Conservation (phyloP, 1,140 invertebrate species). For the Aphaenogaster ashmeadi region DNA sequence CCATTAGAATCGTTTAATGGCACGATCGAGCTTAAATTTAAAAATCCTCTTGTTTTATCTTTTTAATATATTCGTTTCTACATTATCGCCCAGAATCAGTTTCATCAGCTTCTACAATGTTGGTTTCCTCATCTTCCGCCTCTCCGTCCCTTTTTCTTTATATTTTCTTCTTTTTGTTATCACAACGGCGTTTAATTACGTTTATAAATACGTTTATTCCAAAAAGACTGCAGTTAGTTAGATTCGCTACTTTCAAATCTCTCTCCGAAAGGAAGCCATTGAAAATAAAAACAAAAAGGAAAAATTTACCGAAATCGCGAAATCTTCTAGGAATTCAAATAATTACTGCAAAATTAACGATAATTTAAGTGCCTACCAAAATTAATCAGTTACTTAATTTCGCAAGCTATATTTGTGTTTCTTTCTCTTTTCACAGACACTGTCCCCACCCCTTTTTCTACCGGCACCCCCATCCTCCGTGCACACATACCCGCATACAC, state of each 20-base stretch:
- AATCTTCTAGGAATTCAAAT: constrained; percentile 26
- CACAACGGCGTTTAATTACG: constrained; percentile 65
- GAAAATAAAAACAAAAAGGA: constrained; percentile 50
- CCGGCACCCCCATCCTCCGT: constrained; percentile 75
- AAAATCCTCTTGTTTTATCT: constrained; percentile 58
- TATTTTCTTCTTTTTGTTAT: constrained; percentile 56
- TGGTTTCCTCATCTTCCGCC: constrained; percentile 14
- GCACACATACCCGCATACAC: constrained; percentile 58
- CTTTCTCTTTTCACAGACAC: constrained; percentile 76
- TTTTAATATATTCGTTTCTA: constrained; percentile 65
- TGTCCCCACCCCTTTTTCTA: constrained; percentile 78
- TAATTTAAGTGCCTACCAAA: constrained; percentile 35
- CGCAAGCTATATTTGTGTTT: constrained; percentile 56
- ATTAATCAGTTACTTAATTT: constrained; percentile 56
- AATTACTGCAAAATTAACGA: constrained; percentile 18
- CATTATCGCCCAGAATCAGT: constrained; percentile 46
- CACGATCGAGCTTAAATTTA: constrained; percentile 75
- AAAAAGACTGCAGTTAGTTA: constrained; percentile 54
- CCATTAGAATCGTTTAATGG: constrained; percentile 73
- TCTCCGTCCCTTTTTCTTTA: constrained; percentile 49
- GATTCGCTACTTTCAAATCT: constrained; percentile 50
- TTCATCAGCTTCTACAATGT: constrained; percentile 45
- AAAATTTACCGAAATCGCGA: constrained; percentile 23
- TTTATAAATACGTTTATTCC: constrained; percentile 68
- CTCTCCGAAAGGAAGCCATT: constrained; percentile 13